Evolutionary conservation across 2,113 vertebrate species (phyloP).

Genomic region (Takifugu flavidus): DNA sequence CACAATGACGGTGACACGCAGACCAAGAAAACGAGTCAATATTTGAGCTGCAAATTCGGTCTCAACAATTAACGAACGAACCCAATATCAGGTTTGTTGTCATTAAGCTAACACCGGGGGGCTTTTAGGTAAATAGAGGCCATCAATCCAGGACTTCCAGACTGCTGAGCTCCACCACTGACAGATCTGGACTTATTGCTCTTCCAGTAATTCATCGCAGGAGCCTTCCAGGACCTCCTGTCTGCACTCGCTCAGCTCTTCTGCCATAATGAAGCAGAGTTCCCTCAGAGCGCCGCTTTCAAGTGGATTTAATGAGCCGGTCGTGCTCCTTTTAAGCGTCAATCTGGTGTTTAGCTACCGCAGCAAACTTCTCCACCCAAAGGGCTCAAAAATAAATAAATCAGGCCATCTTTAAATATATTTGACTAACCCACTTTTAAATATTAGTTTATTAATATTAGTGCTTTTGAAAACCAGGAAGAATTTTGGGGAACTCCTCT

Average conservation of each 20-base stretch:
- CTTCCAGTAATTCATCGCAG: slow-evolving; percentile 5
- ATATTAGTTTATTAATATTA: too few species aligned
- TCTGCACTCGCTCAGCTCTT: slow-evolving; percentile 40
- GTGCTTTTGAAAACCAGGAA: too few species aligned
- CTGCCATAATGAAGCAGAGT: slow-evolving; percentile 2
- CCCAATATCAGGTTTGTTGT: too few species aligned
- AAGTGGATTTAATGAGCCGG: background rate
- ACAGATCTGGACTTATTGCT: slow-evolving; percentile 31
- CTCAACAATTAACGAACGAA: too few species aligned
- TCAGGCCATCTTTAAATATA: too few species aligned
- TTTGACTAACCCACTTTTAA: too few species aligned
- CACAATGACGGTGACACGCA: background rate
- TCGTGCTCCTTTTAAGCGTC: background rate
- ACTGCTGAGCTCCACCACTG: slow-evolving; percentile 5
- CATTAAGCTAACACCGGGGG: too few species aligned
- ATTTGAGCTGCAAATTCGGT: too few species aligned
- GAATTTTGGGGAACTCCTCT: too few species aligned
- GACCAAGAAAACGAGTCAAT: too few species aligned
- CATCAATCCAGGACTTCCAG: slow-evolving; percentile 15
- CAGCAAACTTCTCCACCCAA: too few species aligned
- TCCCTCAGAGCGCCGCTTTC: background rate
- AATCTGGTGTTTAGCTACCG: background rate
- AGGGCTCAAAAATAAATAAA: too few species aligned
- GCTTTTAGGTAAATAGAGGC: slow-evolving; percentile 4
- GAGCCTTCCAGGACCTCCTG: slow-evolving; percentile 4